These are phyloP conservation scores for Drosophila virilis DNA, from an alignment of 1,140 invertebrate species.

Conservation along the genomic window DNA sequence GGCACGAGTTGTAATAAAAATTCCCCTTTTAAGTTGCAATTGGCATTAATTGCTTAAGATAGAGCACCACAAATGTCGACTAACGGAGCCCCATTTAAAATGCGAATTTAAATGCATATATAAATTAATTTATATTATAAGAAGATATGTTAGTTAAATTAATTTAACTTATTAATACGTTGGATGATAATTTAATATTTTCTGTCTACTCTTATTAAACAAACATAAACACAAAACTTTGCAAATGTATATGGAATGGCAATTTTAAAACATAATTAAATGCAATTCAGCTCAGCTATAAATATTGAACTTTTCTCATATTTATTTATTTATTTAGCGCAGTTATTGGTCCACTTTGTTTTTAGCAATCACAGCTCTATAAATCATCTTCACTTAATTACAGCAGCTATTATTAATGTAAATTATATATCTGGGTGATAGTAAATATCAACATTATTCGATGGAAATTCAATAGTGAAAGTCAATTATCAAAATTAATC, in stretches of 20 bases:
- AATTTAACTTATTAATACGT: no score
- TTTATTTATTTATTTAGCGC: neutral
- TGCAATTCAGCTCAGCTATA: no score
- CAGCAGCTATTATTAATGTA: neutral
- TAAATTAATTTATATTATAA: neutral
- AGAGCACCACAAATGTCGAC: constrained; percentile 24
- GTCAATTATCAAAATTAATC: constrained; percentile 20
- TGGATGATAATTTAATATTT: no score
- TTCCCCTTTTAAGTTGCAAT: constrained; percentile 23
- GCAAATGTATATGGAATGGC: no score
- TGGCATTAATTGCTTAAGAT: constrained; percentile 36
- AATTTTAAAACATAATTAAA: no score
- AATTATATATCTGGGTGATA: neutral
- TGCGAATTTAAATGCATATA: neutral
- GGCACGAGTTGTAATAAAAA: constrained; percentile 27
- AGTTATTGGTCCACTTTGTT: neutral
- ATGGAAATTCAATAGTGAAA: neutral
- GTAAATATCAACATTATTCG: neutral
- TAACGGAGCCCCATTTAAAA: constrained; percentile 23
- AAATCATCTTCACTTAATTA: neutral
- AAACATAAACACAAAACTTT: no score
- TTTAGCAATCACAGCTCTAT: neutral
- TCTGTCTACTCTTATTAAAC: no score
- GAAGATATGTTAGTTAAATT: no score
- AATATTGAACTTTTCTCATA: no score